A percentile compares a stretch with the other conserved stretches of the same genome.
Conservation (phyloP, 53 echinoderm and acorn worm species). For the Patiria pectinifera region DNA sequence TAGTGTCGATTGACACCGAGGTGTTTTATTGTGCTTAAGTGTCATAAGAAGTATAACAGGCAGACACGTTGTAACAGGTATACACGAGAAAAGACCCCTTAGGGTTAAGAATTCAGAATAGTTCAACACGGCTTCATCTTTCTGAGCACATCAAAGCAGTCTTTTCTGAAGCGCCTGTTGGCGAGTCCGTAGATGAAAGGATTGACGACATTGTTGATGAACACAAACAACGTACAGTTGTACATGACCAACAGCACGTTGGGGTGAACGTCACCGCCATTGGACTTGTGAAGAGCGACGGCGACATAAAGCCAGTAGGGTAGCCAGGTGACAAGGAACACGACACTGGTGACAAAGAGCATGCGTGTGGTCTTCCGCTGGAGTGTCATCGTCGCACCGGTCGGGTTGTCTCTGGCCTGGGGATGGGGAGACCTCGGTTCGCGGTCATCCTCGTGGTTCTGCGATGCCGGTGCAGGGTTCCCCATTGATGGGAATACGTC, state of each 20-base stretch:
- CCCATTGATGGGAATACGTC: not conserved
- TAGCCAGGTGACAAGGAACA: constrained; percentile 25
- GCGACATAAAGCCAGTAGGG: constrained; percentile 28
- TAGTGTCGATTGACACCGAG: too few species aligned
- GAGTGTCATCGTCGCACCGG: not conserved
- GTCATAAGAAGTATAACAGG: too few species aligned
- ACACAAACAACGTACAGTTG: constrained; percentile 15
- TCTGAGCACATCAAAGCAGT: not conserved
- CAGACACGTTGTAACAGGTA: too few species aligned
- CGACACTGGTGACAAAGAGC: constrained; percentile 30
- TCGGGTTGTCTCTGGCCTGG: not conserved
- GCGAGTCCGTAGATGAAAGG: constrained; percentile 19
- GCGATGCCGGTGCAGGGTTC: not conserved
- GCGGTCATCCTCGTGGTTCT: not conserved
- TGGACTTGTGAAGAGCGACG: not conserved
- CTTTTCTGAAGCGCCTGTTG: constrained; percentile 29
- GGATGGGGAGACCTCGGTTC: not conserved
- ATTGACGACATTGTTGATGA: constrained; percentile 29
- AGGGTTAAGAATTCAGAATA: not conserved
- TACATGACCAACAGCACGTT: not conserved
- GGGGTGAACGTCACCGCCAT: not conserved
- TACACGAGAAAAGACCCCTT: too few species aligned
- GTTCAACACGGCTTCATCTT: constrained; percentile 9
- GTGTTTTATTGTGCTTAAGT: too few species aligned
- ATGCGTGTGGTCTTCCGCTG: constrained; percentile 30